These are phyloP conservation scores for Masnerella sp. DNA, from an alignment of 2,888 invertebrate genomes.

Conservation along the genomic window DNA sequence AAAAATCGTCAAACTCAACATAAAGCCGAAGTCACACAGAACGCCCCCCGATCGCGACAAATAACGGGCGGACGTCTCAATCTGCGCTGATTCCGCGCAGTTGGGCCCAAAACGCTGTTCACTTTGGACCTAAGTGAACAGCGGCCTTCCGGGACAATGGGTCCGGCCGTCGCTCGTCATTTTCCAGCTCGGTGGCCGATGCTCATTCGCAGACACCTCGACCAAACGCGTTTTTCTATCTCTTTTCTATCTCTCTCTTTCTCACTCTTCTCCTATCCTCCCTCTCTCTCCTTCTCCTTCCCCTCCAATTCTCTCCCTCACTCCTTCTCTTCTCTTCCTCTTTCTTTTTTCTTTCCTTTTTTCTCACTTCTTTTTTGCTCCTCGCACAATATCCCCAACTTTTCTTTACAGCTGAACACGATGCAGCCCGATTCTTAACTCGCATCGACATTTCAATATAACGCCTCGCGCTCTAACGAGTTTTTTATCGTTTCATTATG, in stretches of 20 bases:
- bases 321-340: not conserved
- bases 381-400: slow-evolving; percentile 45
- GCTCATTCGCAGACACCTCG: slow-evolving; percentile 66
- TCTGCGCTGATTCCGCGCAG: slow-evolving; percentile 43
- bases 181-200: slow-evolving; percentile 69
- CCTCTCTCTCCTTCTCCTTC: slow-evolving; percentile 6
- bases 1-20: too few species aligned
- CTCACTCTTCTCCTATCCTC: too few species aligned
- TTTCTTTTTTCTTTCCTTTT: slow-evolving; percentile 2
- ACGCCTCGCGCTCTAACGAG: slow-evolving; percentile 57
- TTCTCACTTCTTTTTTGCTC: slow-evolving; percentile 7
- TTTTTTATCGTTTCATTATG: slow-evolving; percentile 60
- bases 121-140: too few species aligned
- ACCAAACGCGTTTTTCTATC: too few species aligned
- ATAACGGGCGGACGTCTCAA: slow-evolving; percentile 40
- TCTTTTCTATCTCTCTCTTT: too few species aligned
- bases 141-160: slow-evolving; percentile 46
- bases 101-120: slow-evolving; percentile 38
- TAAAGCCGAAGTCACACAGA: too few species aligned
- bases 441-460: slow-evolving; percentile 61
- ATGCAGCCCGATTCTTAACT: slow-evolving; percentile 57
- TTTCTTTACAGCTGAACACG: slow-evolving; percentile 57
- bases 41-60: slow-evolving; percentile 39
- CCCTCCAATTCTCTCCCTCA: not conserved
- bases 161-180: slow-evolving; percentile 67